These are phyloP conservation scores for Zaprionus africanus DNA, from an alignment of 1,140 invertebrate genomes.

Conservation along the genomic window DNA sequence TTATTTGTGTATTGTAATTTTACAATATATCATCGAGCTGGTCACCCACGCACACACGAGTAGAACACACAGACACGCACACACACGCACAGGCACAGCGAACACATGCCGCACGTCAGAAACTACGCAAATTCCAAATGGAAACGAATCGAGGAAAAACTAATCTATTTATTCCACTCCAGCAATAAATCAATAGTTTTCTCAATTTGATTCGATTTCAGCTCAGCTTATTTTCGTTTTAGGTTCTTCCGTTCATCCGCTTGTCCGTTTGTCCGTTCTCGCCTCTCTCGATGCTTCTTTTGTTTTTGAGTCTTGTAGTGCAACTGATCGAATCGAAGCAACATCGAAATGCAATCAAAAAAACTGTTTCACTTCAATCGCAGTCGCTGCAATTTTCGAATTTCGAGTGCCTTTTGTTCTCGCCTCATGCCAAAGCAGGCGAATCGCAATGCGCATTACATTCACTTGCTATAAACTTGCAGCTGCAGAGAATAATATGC, in stretches of 20 bases:
- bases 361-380: slow-evolving; percentile 53
- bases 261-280: background rate
- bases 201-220: slow-evolving; percentile 34
- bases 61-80: slow-evolving; percentile 21
- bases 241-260: background rate
- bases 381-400: slow-evolving; percentile 28
- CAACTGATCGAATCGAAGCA: slow-evolving; percentile 66
- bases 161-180: slow-evolving; percentile 79
- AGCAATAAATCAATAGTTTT: slow-evolving; percentile 79
- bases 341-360: slow-evolving; percentile 74
- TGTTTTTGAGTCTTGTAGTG: slow-evolving; percentile 71
- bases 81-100: slow-evolving; percentile 7
- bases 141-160: slow-evolving; percentile 55
- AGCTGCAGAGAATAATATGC: background rate
- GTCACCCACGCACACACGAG: slow-evolving; percentile 24
- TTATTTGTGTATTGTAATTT: slow-evolving; percentile 42
- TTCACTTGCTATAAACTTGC: background rate
- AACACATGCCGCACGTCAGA: slow-evolving; percentile 51
- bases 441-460: slow-evolving; percentile 48
- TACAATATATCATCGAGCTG: slow-evolving; percentile 41
- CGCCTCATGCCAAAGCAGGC: slow-evolving; percentile 37
- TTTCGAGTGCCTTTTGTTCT: slow-evolving; percentile 47
- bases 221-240: slow-evolving; percentile 7
- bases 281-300: slow-evolving; percentile 45
- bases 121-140: slow-evolving; percentile 57